Base-by-base conservation (phyloP, 1,140 invertebrate genomes). In the Panulirus ornatus region DNA sequence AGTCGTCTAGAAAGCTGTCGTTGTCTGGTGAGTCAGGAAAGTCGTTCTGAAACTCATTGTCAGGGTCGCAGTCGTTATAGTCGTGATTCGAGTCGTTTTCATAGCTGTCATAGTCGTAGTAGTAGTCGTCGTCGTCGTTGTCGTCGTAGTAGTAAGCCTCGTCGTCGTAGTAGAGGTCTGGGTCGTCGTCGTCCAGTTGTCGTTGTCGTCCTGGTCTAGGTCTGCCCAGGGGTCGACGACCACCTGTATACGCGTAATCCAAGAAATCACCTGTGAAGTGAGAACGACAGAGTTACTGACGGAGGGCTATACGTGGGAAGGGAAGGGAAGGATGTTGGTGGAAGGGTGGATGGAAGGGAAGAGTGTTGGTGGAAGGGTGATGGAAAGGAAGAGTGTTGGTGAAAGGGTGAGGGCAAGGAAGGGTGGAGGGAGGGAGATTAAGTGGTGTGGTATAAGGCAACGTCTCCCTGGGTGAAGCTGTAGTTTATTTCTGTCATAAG, bases 201-300 rank as follows among this genome's bases (percentile, higher is more conserved):
- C 73, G 63, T 30, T 66, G 16, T 38, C 73, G 75, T 79, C 83
- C 19, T n/a, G 38, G 27, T 42, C 66, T 73, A 19, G 70, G 83
- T 85, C 83, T n/a, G 36, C 0, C 14, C 8, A 79, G 30, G 42
- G 85, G 85, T 1, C 54, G 85, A 11, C 75, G 85, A 30, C 85
- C 85, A 36, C 85, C 85, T 14, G 85, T 88, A 75, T 88, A 88
- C 1, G 85, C 85, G 75, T 88, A 88, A 51, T 88, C 85, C 38
- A 88, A 51, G 42, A 88, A 88, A 38, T 88, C 85, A 79, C 85
- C 85, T 88, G 85, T 19, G 34, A 16, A 70, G 22, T 27, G 36
- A 30, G 73, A 76, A 2, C 38, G 36, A 40, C 22, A 42, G 70
- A 34, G 1, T 5, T 14, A 73, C 30, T 30, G 70, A 73, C 22